These are phyloP conservation scores for Octodon degus DNA, from an alignment of 2,113 vertebrate genomes.

Conservation along the genomic window DNA sequence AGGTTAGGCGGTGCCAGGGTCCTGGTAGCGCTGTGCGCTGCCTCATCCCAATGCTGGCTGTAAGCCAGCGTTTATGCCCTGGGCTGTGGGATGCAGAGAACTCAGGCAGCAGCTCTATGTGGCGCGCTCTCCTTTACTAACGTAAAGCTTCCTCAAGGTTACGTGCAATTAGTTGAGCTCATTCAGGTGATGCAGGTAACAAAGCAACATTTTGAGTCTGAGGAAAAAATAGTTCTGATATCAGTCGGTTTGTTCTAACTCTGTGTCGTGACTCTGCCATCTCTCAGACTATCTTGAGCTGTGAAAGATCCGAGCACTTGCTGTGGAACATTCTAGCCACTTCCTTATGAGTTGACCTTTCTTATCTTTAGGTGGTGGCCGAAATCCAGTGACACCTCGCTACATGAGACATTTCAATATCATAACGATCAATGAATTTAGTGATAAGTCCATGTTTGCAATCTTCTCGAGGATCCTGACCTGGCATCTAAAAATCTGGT, in stretches of 20 bases:
- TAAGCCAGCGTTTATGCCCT: not conserved
- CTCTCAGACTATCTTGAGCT: constrained; percentile 6
- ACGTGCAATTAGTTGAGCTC: not conserved
- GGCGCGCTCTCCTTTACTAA: not conserved
- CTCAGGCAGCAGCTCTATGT: not conserved
- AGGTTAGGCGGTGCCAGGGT: not conserved
- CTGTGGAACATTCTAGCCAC: not conserved
- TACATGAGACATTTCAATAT: constrained; percentile 94
- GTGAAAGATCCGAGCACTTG: not conserved
- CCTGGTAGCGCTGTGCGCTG: not conserved
- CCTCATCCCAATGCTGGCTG: not conserved
- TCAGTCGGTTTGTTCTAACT: not conserved
- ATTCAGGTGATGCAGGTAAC: constrained; percentile 28
- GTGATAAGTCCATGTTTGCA: constrained; percentile 92
- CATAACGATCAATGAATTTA: constrained; percentile 94
- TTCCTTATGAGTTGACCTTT: constrained; percentile 39
- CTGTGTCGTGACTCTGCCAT: not conserved
- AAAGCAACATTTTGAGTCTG: not conserved
- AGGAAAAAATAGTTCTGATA: not conserved
- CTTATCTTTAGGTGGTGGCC: constrained; percentile 90
- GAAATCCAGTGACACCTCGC: constrained; percentile 93
- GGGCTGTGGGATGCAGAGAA: not conserved
- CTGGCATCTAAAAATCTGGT: constrained; percentile 93
- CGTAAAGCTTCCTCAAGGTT: not conserved
- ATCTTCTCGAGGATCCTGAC: constrained; percentile 94